A percentile compares a stretch with the other conserved stretches of the same genome.
These are phyloP conservation scores for Lamellibrachia satsuma DNA, from an alignment of 2,888 invertebrate species.

Conservation along the genomic window DNA sequence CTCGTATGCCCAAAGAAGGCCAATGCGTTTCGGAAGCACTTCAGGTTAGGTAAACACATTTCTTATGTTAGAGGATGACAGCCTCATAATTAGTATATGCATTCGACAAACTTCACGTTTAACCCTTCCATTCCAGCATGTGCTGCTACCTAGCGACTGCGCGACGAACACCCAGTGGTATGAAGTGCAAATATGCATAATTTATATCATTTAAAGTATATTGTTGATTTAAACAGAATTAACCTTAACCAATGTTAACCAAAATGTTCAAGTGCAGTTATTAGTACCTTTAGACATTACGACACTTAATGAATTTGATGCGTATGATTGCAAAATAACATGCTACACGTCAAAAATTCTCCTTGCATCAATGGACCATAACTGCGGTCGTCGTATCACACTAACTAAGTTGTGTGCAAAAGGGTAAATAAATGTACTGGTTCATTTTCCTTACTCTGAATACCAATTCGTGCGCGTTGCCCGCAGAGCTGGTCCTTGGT, in stretches of 20 bases:
- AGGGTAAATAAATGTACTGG: background rate
- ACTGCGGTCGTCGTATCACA: no score
- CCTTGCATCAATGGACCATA: no score
- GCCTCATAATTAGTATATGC: background rate
- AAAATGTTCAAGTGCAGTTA: no score
- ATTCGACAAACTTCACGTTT: background rate
- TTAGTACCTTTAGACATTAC: no score
- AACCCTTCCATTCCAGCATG: background rate
- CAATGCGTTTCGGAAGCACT: background rate
- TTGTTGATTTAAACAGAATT: no score
- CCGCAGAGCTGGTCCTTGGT: background rate
- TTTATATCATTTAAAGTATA: no score
- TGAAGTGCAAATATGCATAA: no score
- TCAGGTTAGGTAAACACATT: conserved; percentile 11
- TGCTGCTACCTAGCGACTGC: background rate
- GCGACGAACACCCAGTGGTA: no score
- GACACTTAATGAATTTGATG: no score
- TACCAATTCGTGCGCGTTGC: background rate
- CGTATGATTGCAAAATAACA: no score
- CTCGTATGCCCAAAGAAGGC: background rate
- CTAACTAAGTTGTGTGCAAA: background rate
- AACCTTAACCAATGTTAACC: no score
- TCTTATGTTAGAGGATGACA: background rate
- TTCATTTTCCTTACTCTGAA: background rate
- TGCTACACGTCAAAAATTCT: no score